Base-by-base conservation (phyloP, 2,113 vertebrate species). In the Mastomys natalensis region DNA sequence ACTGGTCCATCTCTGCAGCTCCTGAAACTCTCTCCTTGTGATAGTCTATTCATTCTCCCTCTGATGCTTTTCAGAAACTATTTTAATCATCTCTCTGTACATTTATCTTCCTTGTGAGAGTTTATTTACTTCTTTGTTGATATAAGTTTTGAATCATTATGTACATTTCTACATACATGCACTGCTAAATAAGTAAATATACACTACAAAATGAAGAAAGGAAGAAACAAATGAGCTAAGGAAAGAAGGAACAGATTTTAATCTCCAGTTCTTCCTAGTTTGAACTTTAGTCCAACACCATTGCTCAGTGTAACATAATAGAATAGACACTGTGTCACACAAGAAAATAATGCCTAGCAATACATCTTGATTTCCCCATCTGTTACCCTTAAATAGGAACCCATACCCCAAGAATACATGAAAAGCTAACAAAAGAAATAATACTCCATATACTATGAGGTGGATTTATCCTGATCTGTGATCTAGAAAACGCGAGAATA, bases 301-400 rank as follows among this genome's bases (percentile, higher is more conserved):
- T 85, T 58, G 1, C 43, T 88, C 89, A 51, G 22, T 90, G 92
- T 95, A 84, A 96, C 94, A 87, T 91, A 94, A 64, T 11, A 70
- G 37, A 17, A 88, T 58, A 51, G 48, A 81, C 26, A 85, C 53
- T 82, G 11, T 95, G 24, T n/a, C 55, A 77, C 26, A 86, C 45
- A 34, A 68, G 64, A 92, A 22, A 92, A 8, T 80, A 82, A 84
- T 17, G 82, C 34, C 34, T 60, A 87, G 51, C 73, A 91, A 94
- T 74, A 19, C 68, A 87, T n/a, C 48, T 70, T 76, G 22, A 60
- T 81, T 85, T 31, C 64, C 81, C 24, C 13, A 72, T 78, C 78
- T 95, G 43, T 10, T 84, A 60, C 82, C 7, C 74, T 89, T 97
- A 89, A 91, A 64, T 31, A 87, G 87, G 77, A 91, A 94, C 70